Evolutionary conservation across 2,888 invertebrate genomes (phyloP), one percentile per base, ranked within the genome.

Genomic region (Ophioninae sp.): DNA sequence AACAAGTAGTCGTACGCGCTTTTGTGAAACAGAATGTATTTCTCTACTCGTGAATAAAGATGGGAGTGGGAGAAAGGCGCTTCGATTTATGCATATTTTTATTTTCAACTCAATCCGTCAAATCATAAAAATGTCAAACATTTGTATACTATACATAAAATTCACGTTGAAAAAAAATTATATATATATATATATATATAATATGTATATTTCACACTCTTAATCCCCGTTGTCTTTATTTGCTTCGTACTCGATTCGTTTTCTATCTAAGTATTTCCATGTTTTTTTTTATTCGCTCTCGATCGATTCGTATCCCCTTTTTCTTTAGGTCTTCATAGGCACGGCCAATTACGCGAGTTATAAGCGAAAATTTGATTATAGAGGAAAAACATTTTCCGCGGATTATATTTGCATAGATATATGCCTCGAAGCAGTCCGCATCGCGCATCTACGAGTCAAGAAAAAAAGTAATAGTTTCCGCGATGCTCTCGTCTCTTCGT

Each of bases 41-140:
- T 30, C 13, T 6, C 2, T 13, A 13, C 20, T 44, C 13, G 8
- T 30, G 30, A 41, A 69, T 8, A 23, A 44, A 44, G 30, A 0
- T 0, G 37, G 30, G 30, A 56, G n/a, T 13, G 37, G 50, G 61
- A 62, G 30, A 1, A n/a, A 68, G 61, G 41, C 61, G 39, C 7
- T 6, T 61, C 50, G 68, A 73, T 78, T 75, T 79, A 65, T 78
- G 79, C 79, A 75, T 74, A 59, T 75, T 79, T 80, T 81, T 59
- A 74, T 81, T 75, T 79, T 79, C 69, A 75, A 79, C 74, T 79
- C 65, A 82, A 75, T 79, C 75, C 74, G 74, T 82, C 70, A 82
- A 82, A 79, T 82, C 59, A 82, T 82, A 75, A 70, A 82, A 79
- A 82, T 79, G 41, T 79, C 70, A 65, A 76, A 79, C 75, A 79